These are phyloP conservation scores for Drosophila mimica DNA, from an alignment of 2,888 invertebrate genomes.

Conservation along the genomic window DNA sequence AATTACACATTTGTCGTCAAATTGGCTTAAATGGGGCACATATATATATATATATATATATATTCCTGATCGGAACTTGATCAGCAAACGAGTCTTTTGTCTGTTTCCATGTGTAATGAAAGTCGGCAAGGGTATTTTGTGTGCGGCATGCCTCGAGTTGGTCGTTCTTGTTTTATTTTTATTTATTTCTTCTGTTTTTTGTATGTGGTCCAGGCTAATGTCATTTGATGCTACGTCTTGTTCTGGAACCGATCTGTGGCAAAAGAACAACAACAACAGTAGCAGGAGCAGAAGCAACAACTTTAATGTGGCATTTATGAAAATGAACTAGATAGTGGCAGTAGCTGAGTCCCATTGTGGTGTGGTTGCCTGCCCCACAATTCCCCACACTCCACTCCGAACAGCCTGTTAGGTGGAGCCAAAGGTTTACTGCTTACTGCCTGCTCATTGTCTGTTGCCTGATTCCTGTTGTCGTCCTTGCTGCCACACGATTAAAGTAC, in stretches of 20 bases:
- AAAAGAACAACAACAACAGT: conserved; percentile 15
- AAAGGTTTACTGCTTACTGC: background rate
- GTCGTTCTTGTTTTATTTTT: background rate
- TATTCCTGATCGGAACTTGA: background rate
- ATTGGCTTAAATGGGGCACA: background rate
- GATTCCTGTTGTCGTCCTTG: conserved; percentile 23
- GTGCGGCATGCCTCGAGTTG: background rate
- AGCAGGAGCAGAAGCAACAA: conserved; percentile 24
- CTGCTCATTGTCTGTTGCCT: background rate
- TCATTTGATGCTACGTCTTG: conserved; percentile 56
- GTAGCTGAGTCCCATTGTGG: conserved; percentile 28
- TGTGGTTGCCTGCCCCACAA: conserved; percentile 5
- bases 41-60: background rate
- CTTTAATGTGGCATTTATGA: conserved; percentile 78
- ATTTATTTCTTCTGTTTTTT: background rate
- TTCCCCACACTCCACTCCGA: background rate
- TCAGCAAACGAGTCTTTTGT: background rate
- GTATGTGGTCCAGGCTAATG: conserved; percentile 44
- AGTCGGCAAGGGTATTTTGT: background rate
- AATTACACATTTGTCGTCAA: background rate
- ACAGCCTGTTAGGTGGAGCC: background rate
- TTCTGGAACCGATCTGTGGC: conserved; percentile 45
- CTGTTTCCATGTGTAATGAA: background rate
- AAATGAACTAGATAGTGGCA: conserved; percentile 65
- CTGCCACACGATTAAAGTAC: conserved; percentile 65